Percentiles rank a stretch among this genome's conserved stretches.
Evolutionary conservation across 2,888 invertebrate species (phyloP).

Genomic region (Nasonia oneida): DNA sequence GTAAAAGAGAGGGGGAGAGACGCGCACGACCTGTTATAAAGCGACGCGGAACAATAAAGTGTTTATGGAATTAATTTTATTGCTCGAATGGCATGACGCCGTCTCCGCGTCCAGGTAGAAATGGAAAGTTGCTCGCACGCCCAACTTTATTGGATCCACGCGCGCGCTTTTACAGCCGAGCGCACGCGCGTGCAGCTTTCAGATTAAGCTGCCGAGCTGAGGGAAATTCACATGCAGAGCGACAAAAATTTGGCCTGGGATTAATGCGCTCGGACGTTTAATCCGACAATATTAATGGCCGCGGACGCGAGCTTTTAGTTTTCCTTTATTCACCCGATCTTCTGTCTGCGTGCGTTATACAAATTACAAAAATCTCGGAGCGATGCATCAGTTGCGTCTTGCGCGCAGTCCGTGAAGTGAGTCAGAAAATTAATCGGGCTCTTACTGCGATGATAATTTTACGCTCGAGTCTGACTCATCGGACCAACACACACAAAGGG

Average conservation of each 20-base stretch:
- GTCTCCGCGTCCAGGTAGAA: constrained; percentile 65
- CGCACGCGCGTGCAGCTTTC: not conserved
- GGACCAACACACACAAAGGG: constrained; percentile 18
- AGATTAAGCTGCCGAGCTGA: not conserved
- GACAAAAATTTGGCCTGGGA: constrained; percentile 63
- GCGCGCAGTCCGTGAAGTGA: not conserved
- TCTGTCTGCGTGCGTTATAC: not conserved
- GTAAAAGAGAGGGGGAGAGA: constrained; percentile 68
- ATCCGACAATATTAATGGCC: constrained; percentile 79
- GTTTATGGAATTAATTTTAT: constrained; percentile 76
- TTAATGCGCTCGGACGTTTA: constrained; percentile 76
- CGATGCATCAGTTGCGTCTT: constrained; percentile 67
- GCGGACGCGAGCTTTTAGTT: constrained; percentile 36
- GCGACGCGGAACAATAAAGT: constrained; percentile 72
- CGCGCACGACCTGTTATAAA: constrained; percentile 70
- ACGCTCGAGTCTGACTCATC: constrained; percentile 67
- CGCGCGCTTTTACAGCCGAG: constrained; percentile 7
- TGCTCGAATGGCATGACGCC: constrained; percentile 63
- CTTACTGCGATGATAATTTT: constrained; percentile 76
- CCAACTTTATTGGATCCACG: constrained; percentile 8
- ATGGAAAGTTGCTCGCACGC: constrained; percentile 61
- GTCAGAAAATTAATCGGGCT: constrained; percentile 76
- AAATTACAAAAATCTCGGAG: constrained; percentile 58
- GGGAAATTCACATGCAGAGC: not conserved
- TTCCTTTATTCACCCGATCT: constrained; percentile 70